Evolutionary conservation across 2,888 invertebrate species (phyloP).

Genomic region (Eupithecia inturbata): DNA sequence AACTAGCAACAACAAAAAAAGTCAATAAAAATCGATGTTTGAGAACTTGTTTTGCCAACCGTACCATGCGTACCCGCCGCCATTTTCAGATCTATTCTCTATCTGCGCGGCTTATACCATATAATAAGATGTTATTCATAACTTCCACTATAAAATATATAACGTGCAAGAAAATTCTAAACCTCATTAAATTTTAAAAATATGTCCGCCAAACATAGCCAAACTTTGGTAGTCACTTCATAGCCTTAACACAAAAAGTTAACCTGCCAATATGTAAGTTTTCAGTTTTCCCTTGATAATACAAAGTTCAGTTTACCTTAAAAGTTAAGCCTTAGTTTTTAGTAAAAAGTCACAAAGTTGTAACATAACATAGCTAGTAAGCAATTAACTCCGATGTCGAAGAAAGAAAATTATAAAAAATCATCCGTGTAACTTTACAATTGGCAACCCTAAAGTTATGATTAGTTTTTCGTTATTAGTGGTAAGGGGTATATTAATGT

Average conservation of each 20-base stretch:
- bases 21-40: too few species aligned
- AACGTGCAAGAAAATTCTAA: not conserved
- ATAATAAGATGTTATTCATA: too few species aligned
- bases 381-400: not conserved
- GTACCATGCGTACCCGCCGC: too few species aligned
- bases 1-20: too few species aligned
- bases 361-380: not conserved
- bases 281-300: constrained; percentile 17
- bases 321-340: not conserved
- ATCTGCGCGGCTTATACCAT: too few species aligned
- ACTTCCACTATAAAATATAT: too few species aligned
- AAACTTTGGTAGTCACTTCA: constrained; percentile 26
- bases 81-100: too few species aligned
- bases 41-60: too few species aligned
- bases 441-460: constrained; percentile 21
- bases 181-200: constrained; percentile 18
- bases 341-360: not conserved
- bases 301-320: constrained; percentile 36
- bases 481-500: constrained; percentile 20
- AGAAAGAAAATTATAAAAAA: not conserved
- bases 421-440: constrained; percentile 12
- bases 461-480: constrained; percentile 31
- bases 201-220: not conserved
- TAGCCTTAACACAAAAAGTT: constrained; percentile 17
- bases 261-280: constrained; percentile 21